Evolutionary conservation across 2,113 vertebrate species (phyloP).

Genomic region (Tupaia chinensis): DNA sequence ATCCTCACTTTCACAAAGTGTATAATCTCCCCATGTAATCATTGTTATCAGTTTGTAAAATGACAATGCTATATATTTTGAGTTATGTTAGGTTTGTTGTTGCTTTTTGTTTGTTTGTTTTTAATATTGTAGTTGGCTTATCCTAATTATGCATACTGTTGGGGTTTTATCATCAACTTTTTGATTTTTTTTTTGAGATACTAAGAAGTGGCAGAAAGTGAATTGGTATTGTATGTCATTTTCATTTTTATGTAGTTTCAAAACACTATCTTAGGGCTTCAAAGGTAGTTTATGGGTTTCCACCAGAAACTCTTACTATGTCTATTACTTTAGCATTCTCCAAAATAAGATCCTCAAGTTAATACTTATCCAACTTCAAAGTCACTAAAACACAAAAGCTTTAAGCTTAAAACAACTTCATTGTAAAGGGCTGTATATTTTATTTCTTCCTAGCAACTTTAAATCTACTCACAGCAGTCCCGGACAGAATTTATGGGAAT

Average conservation of each 20-base stretch:
- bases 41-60: constrained; percentile 58
- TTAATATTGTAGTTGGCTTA: constrained; percentile 68
- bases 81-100: constrained; percentile 21
- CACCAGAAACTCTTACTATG: constrained; percentile 65
- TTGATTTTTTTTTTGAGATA: constrained; percentile 55
- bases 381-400: constrained; percentile 70
- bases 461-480: constrained; percentile 73
- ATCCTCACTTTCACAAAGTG: not conserved
- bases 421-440: constrained; percentile 77
- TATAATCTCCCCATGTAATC: constrained; percentile 38
- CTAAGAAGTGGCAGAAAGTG: constrained; percentile 70
- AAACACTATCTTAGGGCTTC: constrained; percentile 41
- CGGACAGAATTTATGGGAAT: constrained; percentile 84
- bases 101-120: not conserved
- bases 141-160: constrained; percentile 60
- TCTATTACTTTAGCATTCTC: constrained; percentile 66
- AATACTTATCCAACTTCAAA: constrained; percentile 71
- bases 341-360: constrained; percentile 71
- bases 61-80: constrained; percentile 66
- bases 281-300: constrained; percentile 55
- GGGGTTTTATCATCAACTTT: constrained; percentile 77
- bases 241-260: constrained; percentile 71
- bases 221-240: constrained; percentile 62
- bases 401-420: constrained; percentile 80
- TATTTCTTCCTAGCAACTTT: constrained; percentile 77